Evolutionary conservation across 92 coral and sea anemone genomes (phyloP), one percentile per base, ranked within the genome.

Genomic region (Pocillopora meandrina): DNA sequence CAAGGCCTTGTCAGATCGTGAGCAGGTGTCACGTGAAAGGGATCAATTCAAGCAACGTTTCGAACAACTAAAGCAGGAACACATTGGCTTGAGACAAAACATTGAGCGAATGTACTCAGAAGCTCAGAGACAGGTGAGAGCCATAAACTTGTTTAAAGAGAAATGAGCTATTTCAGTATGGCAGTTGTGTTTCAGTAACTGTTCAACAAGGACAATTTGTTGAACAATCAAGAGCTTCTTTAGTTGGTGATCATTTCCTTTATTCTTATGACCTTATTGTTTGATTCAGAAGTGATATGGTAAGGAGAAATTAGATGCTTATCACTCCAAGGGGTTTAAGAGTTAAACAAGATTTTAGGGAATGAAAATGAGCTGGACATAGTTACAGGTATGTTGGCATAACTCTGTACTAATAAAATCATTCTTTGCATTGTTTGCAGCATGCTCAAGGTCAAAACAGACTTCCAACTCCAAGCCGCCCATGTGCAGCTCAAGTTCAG

Each of bases 61-160:
- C 72, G 96, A 78, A 42, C 87, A 49, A 23, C 85, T 91, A 10
- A 90, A 71, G 89, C 84, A 61, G 56, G 93, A 90, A 36, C 88
- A 86, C 57, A 77, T 86, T 31, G 69, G 72, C 8, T 33, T 84
- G 83, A 84, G 82, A 49, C 88, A 84, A 35, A 83, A 83, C 71
- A 83, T 83, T 74, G 86, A 74, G 13, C 72, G 80, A 1, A 83
- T 83, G 86, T 83, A 83, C 56, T 12, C 86, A 23, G 72, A 83
- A 61, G 80, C 72, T 1, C 86, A 72, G 20, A 77, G 72, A 19
- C 86, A 74, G 78, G 78, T 73, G 19, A 21, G 70, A 72, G 35
- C 19, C 57, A 80, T 56, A 8, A 67, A 15, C 26, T 80, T 21
- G 56, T 62, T 10, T 0, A n/a, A 13, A 36, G 8, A 26, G 36